Evolutionary conservation across 1,140 invertebrate genomes (phyloP), one percentile per base, ranked within the genome.

Genomic region (Diorhabda sublineata): DNA sequence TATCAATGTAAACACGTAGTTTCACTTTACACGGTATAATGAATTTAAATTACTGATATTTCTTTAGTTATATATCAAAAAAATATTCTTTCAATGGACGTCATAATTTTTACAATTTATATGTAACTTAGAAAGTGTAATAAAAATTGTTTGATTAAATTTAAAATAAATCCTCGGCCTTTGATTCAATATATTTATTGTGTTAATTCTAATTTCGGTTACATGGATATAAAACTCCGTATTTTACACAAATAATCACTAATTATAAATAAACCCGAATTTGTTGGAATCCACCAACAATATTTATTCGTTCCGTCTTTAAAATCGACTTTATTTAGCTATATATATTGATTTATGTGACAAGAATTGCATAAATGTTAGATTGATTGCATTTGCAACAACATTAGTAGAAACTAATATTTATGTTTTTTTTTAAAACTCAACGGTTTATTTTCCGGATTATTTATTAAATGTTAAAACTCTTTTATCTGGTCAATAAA

Each of bases 191-290:
- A 26, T 26, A 26, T 26, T 26, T 26, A 26, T 26, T 26, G 26
- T 26, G 26, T 26, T 26, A 26, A 26, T 26, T 26, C 26, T 26
- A 26, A 26, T 26, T 26, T 26, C 26, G 26, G 26, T 26, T 26
- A 26, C 26, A 26, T 26, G 26, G 26, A 26, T 26, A 26, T 26
- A 26, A 26, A 26, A 26, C 26, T 26, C 26, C 26, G 26, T 26
- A 61, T 70, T 61, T 57, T 52, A 42, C 56, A 70, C 64, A 67
- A 67, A 58, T 66, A 69, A 66, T 56, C 11, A 66, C 26, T 26
- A 58, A 44, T n/a, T 57, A 7, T 57, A 5, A 58, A 8, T 56
- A 43, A 58, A 58, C 9, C 11, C 45, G 41, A 26, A 9, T n/a
- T 43, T 58, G 7, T 44, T 66, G 45, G 11, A 5, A 41, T 65